Conservation (phyloP, 2,113 vertebrate genomes). For the Porphyrio hochstetteri region DNA sequence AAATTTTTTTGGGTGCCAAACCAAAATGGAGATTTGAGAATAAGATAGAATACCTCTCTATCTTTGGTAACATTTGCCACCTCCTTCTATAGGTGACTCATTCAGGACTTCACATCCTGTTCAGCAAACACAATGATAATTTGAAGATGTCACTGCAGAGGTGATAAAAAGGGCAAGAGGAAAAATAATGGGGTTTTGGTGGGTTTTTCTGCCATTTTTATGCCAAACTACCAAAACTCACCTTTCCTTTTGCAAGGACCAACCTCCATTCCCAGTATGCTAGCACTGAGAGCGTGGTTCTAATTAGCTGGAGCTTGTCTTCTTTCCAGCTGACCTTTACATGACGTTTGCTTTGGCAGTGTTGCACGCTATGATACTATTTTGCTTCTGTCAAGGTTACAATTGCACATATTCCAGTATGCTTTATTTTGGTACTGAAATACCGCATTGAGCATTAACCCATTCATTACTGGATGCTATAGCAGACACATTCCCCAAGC, state of each 20-base stretch:
- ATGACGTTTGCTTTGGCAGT: constrained; percentile 55
- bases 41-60: background rate
- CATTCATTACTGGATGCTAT: background rate
- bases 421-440: background rate
- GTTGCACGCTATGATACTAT: background rate
- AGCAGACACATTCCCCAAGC: background rate
- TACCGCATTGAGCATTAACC: constrained; percentile 3
- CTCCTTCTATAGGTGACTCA: background rate
- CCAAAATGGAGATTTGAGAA: background rate
- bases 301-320: background rate
- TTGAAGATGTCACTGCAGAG: background rate
- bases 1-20: background rate
- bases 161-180: background rate
- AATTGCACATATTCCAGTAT: background rate
- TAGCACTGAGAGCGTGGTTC: background rate
- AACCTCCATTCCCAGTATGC: background rate
- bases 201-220: background rate
- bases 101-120: background rate
- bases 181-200: background rate
- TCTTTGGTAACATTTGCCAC: background rate
- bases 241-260: background rate
- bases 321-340: constrained; percentile 44
- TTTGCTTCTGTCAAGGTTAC: constrained; percentile 42
- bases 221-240: background rate
- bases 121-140: background rate